phyloP scores from a whole-genome alignment of 2,888 invertebrate species.

The Pocota personata region DNA sequence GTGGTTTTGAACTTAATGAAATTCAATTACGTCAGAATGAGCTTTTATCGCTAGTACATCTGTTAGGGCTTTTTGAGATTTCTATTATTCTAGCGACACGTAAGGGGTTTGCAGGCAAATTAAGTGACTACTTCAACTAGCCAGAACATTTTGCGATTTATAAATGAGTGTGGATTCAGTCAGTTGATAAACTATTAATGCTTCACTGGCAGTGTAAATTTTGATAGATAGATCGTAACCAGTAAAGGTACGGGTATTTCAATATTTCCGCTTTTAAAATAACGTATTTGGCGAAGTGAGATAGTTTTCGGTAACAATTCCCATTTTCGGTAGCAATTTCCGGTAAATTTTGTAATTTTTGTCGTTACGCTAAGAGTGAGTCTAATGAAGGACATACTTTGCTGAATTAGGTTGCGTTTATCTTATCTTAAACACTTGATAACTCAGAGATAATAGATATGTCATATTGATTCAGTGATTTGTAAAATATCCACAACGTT shows the following conservation, averaged over 20 bases:
- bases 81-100: background rate
- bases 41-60: background rate
- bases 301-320: no score
- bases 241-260: background rate
- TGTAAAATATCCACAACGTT: no score
- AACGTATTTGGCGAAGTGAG: background rate
- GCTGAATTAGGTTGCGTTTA: no score
- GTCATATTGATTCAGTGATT: no score
- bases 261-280: background rate
- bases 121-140: background rate
- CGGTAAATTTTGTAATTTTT: no score
- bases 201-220: background rate
- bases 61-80: background rate
- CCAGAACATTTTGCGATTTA: background rate
- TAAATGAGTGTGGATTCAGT: background rate
- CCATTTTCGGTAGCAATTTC: no score
- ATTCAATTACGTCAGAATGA: background rate
- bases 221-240: background rate
- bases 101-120: background rate
- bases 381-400: no score
- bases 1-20: background rate
- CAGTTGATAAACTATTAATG: background rate
- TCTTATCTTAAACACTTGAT: no score
- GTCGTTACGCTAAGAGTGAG: no score
- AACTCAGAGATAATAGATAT: no score